Evolutionary conservation across 2,888 invertebrate genomes (phyloP).

Genomic region (Priocnemis perturbator): DNA sequence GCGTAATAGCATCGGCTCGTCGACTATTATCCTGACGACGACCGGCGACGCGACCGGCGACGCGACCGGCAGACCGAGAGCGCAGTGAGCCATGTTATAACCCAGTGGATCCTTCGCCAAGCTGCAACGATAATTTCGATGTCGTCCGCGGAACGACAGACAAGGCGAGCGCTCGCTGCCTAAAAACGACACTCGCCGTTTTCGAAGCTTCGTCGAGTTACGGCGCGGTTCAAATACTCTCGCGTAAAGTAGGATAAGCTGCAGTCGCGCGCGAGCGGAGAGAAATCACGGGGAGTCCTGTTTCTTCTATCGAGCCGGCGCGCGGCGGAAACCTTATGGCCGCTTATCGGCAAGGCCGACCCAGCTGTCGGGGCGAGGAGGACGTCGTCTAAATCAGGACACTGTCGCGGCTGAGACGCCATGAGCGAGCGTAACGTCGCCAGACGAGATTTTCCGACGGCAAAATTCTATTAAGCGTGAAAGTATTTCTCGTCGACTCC

Average conservation of each 20-base stretch:
- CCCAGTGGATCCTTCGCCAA: slow-evolving; percentile 13
- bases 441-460: too few species aligned
- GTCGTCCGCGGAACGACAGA: background rate
- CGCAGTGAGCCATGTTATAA: slow-evolving; percentile 19
- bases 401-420: too few species aligned
- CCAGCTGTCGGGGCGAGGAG: too few species aligned
- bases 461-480: too few species aligned
- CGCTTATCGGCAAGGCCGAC: too few species aligned
- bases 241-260: slow-evolving; percentile 4
- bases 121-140: slow-evolving; percentile 18
- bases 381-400: too few species aligned
- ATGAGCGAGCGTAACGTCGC: too few species aligned
- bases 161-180: background rate
- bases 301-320: too few species aligned
- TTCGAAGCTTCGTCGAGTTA: background rate
- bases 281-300: background rate
- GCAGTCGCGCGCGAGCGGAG: background rate
- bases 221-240: background rate
- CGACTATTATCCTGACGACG: slow-evolving; percentile 30
- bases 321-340: too few species aligned
- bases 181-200: background rate
- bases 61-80: slow-evolving; percentile 6
- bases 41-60: too few species aligned
- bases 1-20: slow-evolving; percentile 43
- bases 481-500: too few species aligned